A percentile compares a stretch with the other conserved stretches of the same genome.
Conservation (phyloP, 2,888 invertebrate species). For the Troglohyphantes excavatus region DNA sequence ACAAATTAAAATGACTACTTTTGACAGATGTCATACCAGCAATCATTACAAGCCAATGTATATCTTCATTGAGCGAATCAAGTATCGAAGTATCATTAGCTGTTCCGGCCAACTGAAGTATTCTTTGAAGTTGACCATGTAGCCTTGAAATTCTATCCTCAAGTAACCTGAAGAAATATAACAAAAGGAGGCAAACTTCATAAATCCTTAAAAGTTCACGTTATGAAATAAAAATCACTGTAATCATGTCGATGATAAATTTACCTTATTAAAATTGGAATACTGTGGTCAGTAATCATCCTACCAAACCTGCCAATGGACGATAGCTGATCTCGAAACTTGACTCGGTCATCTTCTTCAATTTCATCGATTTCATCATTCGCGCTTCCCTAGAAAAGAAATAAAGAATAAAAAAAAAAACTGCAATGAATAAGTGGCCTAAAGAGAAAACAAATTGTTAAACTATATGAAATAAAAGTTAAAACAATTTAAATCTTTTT, state of each 20-base stretch:
- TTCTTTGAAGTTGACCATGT: slow-evolving; percentile 83
- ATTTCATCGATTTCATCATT: slow-evolving; percentile 85
- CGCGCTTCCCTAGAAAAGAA: slow-evolving; percentile 49
- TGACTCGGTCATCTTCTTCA: slow-evolving; percentile 87
- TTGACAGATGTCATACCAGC: too few species aligned
- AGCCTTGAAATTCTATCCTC: slow-evolving; percentile 87
- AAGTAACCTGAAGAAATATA: slow-evolving; percentile 83
- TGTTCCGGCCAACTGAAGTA: slow-evolving; percentile 81
- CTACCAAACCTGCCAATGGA: slow-evolving; percentile 87
- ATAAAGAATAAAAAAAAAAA: too few species aligned
- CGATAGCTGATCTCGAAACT: slow-evolving; percentile 88
- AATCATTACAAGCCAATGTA: slow-evolving; percentile 94
- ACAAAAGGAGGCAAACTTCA: neutral
- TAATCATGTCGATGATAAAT: too few species aligned
- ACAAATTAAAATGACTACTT: too few species aligned
- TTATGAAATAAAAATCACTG: too few species aligned
- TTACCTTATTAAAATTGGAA: slow-evolving; percentile 85
- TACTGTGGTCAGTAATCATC: slow-evolving; percentile 81
- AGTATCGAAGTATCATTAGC: slow-evolving; percentile 79
- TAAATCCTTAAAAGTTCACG: neutral
- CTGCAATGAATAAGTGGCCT: too few species aligned
- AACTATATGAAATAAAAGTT: neutral
- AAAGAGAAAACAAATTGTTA: too few species aligned
- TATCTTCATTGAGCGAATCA: slow-evolving; percentile 90
- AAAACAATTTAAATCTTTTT: neutral